These are phyloP conservation scores for Zapornia atra DNA, from an alignment of 2,113 vertebrate genomes.

Conservation along the genomic window DNA sequence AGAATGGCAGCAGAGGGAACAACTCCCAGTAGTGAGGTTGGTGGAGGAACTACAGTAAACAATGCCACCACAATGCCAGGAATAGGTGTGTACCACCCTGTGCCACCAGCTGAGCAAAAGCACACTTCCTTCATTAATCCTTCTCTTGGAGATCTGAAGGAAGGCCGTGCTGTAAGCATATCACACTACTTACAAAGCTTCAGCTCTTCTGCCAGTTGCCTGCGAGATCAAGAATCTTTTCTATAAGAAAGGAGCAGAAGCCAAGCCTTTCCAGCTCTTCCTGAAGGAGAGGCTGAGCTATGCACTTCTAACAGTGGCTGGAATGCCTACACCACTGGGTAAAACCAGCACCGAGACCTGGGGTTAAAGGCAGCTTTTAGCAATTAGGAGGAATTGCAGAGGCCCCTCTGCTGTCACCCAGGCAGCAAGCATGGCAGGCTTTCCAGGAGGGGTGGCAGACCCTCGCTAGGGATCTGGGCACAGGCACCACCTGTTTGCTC, in stretches of 20 bases:
- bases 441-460: background rate
- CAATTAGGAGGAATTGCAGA: background rate
- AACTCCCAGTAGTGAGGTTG: background rate
- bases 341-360: background rate
- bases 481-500: background rate
- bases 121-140: background rate
- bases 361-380: background rate
- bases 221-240: background rate
- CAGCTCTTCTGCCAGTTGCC: background rate
- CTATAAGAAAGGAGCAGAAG: constrained; percentile 24
- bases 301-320: background rate
- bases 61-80: background rate
- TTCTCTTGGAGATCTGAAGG: background rate
- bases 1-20: background rate
- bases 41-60: background rate
- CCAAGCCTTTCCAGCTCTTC: background rate
- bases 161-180: background rate
- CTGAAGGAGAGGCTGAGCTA: background rate
- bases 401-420: background rate
- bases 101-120: background rate
- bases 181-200: background rate
- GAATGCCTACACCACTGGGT: background rate
- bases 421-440: accelerated
- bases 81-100: background rate
- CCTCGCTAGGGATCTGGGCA: background rate